These are phyloP conservation scores for Drosophila borborema DNA, from an alignment of 2,888 invertebrate species.

Conservation along the genomic window DNA sequence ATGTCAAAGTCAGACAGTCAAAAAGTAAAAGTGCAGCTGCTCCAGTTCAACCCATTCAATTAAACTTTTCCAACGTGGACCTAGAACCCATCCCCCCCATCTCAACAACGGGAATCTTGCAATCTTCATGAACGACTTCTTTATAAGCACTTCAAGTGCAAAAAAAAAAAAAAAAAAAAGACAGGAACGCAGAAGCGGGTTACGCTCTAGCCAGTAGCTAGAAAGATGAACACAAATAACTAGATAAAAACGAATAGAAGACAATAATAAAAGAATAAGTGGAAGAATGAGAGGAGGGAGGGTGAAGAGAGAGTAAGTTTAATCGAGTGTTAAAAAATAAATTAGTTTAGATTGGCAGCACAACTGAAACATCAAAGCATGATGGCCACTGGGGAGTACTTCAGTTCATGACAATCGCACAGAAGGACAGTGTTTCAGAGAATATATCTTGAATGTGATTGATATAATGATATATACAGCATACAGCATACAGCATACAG, in stretches of 20 bases:
- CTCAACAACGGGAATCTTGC: background rate
- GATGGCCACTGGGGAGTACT: background rate
- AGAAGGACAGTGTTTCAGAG: background rate
- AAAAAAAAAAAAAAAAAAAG: background rate
- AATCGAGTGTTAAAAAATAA: slow-evolving; percentile 6
- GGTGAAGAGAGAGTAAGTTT: background rate
- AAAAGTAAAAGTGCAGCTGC: slow-evolving; percentile 13
- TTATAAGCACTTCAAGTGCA: slow-evolving; percentile 5
- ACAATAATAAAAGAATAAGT: background rate
- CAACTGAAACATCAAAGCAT: background rate
- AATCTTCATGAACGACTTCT: background rate
- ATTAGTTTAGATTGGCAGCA: slow-evolving; percentile 3
- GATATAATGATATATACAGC: no score
- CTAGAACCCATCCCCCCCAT: background rate
- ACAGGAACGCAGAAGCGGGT: background rate
- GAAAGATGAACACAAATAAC: slow-evolving; percentile 2
- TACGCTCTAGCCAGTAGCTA: background rate
- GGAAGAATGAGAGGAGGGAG: background rate
- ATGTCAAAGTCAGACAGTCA: slow-evolving; percentile 23
- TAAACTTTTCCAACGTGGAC: slow-evolving; percentile 8
- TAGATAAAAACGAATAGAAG: background rate
- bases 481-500: no score
- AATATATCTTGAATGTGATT: background rate
- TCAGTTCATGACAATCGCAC: background rate
- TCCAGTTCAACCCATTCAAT: slow-evolving; percentile 5